These are phyloP conservation scores for Sinonovacula constricta DNA, from an alignment of 1,140 invertebrate species.

Conservation along the genomic window DNA sequence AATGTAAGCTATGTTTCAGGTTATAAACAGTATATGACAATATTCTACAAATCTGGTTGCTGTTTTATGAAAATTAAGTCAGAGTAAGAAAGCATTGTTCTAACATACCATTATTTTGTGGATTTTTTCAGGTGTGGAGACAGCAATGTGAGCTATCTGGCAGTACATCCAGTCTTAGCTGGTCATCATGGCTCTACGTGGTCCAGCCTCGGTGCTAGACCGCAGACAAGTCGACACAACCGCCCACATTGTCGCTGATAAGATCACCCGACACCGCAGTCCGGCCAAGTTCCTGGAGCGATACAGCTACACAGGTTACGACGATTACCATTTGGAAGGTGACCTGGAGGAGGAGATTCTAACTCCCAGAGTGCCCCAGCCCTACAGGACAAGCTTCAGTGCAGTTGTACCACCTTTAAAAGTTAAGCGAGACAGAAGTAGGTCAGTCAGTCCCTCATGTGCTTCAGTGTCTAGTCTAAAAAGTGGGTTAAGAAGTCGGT, in stretches of 20 bases:
- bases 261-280: conserved; percentile 64
- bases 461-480: conserved; percentile 47
- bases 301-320: conserved; percentile 27
- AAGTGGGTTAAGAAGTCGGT: conserved; percentile 40
- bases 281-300: conserved; percentile 39
- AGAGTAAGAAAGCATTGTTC: too few species aligned
- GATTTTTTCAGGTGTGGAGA: too few species aligned
- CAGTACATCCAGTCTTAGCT: neutral
- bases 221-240: conserved; percentile 40
- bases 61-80: too few species aligned
- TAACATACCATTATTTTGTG: too few species aligned
- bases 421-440: conserved; percentile 53
- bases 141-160: too few species aligned
- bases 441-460: conserved; percentile 58
- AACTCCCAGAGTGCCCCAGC: conserved; percentile 62
- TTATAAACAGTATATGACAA: too few species aligned
- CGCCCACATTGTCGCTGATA: conserved; percentile 45
- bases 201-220: conserved; percentile 63
- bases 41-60: too few species aligned
- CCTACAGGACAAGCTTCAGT: conserved; percentile 67
- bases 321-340: neutral
- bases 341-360: conserved; percentile 52
- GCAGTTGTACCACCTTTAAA: conserved; percentile 60
- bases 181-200: conserved; percentile 57
- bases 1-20: too few species aligned